A percentile compares a stretch with the other conserved stretches of the same genome.
phyloP scores from a whole-genome alignment of 2,797 vertebrate species.

The Liparis tanakae region DNA sequence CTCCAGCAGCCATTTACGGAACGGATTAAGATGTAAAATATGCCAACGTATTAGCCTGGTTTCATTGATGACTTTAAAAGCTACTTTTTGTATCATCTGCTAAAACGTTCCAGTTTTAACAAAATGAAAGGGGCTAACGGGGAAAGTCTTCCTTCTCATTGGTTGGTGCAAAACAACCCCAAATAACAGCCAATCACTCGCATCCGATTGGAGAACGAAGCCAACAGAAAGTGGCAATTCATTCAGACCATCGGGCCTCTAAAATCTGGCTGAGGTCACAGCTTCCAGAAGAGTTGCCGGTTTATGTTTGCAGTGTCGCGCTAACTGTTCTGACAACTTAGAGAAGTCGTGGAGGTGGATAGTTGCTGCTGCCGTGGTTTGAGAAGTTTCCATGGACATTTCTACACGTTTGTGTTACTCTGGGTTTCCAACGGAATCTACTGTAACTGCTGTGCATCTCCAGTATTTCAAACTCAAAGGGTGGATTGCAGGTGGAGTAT shows the following conservation, averaged over 20 bases:
- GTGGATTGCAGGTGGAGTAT: constrained; percentile 1
- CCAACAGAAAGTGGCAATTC: not conserved
- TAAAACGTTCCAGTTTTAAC: not conserved
- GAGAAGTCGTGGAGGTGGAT: not conserved
- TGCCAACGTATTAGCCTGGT: constrained; percentile 8
- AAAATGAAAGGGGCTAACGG: not conserved
- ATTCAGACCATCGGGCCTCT: not conserved
- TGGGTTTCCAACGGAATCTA: not conserved
- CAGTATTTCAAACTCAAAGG: constrained; percentile 8
- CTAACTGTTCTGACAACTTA: not conserved
- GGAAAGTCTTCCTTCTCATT: not conserved
- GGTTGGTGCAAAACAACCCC: not conserved
- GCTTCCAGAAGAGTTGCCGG: not conserved
- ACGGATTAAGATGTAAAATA: not conserved
- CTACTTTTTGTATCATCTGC: not conserved
- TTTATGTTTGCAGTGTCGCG: not conserved
- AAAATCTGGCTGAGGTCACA: not conserved
- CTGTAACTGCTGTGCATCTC: constrained; percentile 11
- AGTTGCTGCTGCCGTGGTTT: constrained; percentile 4
- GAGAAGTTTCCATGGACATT: constrained; percentile 15
- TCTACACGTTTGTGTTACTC: not conserved
- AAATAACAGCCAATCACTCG: not conserved
- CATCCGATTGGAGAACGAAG: not conserved
- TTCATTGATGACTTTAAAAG: not conserved
- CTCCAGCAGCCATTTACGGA: not conserved